phyloP scores from a whole-genome alignment of 2,113 vertebrate species.

The Neomonachus schauinslandi region DNA sequence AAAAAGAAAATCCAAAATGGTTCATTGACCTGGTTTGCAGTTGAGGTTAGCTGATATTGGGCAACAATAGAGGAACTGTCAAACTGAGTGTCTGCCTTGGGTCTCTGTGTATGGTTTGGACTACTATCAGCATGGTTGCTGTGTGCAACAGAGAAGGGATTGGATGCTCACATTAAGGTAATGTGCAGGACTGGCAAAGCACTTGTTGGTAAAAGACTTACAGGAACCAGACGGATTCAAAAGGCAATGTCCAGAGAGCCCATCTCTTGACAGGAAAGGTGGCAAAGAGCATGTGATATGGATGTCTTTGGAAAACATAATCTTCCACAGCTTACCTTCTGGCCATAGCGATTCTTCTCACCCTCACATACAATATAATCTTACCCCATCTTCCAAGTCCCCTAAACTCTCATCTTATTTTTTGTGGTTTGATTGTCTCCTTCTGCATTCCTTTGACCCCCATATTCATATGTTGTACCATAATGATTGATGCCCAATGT shows the following conservation, averaged over 20 bases:
- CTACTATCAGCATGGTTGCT: background rate
- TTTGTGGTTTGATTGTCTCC: background rate
- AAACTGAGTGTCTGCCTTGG: background rate
- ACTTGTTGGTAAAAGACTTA: background rate
- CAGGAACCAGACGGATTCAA: background rate
- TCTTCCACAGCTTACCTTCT: background rate
- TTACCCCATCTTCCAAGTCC: background rate
- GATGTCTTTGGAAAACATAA: background rate
- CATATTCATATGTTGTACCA: background rate
- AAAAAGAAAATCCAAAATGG: background rate
- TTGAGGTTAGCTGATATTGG: background rate
- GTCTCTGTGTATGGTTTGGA: background rate
- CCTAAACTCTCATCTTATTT: background rate
- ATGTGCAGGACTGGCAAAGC: rapidly evolving
- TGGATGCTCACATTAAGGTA: background rate
- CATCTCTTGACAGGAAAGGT: background rate
- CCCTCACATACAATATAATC: background rate
- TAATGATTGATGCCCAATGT: background rate
- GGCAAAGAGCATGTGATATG: background rate
- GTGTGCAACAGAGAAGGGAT: background rate
- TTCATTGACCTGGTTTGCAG: background rate
- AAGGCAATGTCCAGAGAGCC: too few species aligned
- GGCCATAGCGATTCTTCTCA: background rate
- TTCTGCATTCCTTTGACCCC: rapidly evolving
- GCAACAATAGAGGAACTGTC: background rate